Evolutionary conservation across 2,888 invertebrate genomes (phyloP), one percentile per base, ranked within the genome.

Genomic region (Pterostichus madidus): DNA sequence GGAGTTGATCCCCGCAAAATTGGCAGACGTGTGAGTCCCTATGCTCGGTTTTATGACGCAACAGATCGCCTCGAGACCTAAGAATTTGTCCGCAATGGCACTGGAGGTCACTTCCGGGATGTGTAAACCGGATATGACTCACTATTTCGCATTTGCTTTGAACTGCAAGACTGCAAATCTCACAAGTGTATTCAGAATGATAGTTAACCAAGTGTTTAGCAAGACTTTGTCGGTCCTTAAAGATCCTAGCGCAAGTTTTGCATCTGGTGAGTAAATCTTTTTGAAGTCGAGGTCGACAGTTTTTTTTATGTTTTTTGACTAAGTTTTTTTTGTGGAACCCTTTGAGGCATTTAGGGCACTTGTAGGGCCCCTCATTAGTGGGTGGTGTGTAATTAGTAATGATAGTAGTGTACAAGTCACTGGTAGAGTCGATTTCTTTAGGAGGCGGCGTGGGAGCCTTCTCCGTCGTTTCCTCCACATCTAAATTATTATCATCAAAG

Each of bases 101-200:
- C 13, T 92, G 88, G 84, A 92, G 90, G 0, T 91, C 91, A 86
- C 92, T 91, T 31, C 90, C 89, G 85, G 91, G 91, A 85, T 93
- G 93, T 5, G 90, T 89, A 83, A 92, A 91, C 5, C 92, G 90
- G 80, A 93, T 92, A 85, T 93, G 93, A 0, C 92, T 91, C 87
- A 92, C 91, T 56, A 93, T 91, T 59, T 92, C 92, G 75, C 92
- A 91, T 85, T 92, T 93, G 10, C 92, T 92, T 39, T 92, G 91
- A 15, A 91, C 90, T 31, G 91, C 91, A 83, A 91, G 90, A 1
- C 89, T 89, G 86, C 92, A 92, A 31, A 92, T 88, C 84, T 92
- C 92, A 84, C 92, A 92, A 0, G 89, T 89, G 85, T 92, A 92
- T 35, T 91, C 90, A 6, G 91, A 91, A 85, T 92, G 92, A 85